phyloP scores from a whole-genome alignment of 2,888 invertebrate species.

The Ophion costatus region DNA sequence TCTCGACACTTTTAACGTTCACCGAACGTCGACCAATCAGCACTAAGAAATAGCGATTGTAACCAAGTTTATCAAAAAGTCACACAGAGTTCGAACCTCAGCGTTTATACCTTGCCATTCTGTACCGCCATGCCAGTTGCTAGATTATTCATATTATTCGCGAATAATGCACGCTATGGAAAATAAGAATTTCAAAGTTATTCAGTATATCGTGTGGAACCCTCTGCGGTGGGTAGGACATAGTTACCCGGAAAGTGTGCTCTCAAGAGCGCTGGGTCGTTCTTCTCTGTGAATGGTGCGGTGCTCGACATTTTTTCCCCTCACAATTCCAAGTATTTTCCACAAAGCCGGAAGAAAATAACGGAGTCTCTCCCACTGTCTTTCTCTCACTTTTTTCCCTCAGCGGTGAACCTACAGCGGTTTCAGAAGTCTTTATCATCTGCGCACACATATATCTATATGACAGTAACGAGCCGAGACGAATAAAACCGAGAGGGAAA shows the following conservation, averaged over 20 bases:
- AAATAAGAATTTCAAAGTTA: constrained; percentile 23
- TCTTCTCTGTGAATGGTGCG: constrained; percentile 29
- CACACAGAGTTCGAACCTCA: not conserved
- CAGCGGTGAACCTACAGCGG: constrained; percentile 28
- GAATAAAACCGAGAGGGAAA: constrained; percentile 65
- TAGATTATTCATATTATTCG: constrained; percentile 9
- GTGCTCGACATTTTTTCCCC: constrained; percentile 34
- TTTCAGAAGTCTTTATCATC: constrained; percentile 58
- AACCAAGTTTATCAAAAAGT: not conserved
- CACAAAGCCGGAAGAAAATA: constrained; percentile 36
- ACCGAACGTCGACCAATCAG: not conserved
- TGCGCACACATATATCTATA: constrained; percentile 18
- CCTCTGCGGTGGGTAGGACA: not conserved
- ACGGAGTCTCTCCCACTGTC: constrained; percentile 6
- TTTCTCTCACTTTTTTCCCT: not conserved
- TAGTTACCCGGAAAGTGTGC: constrained; percentile 20
- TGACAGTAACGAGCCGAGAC: constrained; percentile 32
- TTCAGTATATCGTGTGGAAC: not conserved
- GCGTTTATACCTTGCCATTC: not conserved
- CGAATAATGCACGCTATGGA: constrained; percentile 1
- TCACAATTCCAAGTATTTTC: constrained; percentile 17
- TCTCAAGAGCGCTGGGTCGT: constrained; percentile 11
- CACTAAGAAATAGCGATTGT: not conserved
- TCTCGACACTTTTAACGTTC: not conserved
- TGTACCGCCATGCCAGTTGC: not conserved